Evolutionary conservation across 2,113 vertebrate species (phyloP).

Genomic region (Candoia aspera): DNA sequence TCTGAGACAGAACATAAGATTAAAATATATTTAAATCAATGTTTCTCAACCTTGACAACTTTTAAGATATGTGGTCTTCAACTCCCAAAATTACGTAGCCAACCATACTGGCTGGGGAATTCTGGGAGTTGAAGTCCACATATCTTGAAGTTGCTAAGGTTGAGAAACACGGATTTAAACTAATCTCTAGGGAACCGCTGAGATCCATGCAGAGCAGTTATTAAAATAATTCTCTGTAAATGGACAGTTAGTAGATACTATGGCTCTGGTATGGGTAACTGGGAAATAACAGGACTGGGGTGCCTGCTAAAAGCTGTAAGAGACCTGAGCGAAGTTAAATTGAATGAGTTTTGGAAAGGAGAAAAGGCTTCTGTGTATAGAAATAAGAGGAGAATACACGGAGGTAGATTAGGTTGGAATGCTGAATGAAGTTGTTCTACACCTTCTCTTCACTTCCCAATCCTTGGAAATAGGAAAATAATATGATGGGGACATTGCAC

Average conservation of each 20-base stretch:
- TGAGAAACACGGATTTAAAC: too few relatives aligned
- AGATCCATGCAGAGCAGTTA: not conserved
- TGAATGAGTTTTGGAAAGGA: not conserved
- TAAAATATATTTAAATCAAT: not conserved
- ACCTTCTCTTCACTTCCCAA: not conserved
- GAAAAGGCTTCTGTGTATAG: not conserved
- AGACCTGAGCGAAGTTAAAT: not conserved
- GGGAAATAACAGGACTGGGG: not conserved
- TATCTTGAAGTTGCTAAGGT: too few relatives aligned
- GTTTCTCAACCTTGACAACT: not conserved
- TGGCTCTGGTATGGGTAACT: not conserved
- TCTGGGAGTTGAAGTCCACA: too few relatives aligned
- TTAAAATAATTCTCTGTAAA: not conserved
- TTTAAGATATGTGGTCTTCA: too few relatives aligned
- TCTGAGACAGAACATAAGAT: not conserved
- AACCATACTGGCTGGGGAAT: too few relatives aligned
- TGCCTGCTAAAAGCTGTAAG: not conserved
- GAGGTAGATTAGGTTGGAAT: not conserved
- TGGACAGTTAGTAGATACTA: not conserved
- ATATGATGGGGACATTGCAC: not conserved
- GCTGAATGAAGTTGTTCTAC: not conserved
- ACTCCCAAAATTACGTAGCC: too few relatives aligned
- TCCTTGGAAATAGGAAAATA: not conserved
- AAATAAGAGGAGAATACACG: not conserved
- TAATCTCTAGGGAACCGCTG: not conserved